Conservation (phyloP, 2,797 vertebrate genomes). For the Macropodus opercularis region DNA sequence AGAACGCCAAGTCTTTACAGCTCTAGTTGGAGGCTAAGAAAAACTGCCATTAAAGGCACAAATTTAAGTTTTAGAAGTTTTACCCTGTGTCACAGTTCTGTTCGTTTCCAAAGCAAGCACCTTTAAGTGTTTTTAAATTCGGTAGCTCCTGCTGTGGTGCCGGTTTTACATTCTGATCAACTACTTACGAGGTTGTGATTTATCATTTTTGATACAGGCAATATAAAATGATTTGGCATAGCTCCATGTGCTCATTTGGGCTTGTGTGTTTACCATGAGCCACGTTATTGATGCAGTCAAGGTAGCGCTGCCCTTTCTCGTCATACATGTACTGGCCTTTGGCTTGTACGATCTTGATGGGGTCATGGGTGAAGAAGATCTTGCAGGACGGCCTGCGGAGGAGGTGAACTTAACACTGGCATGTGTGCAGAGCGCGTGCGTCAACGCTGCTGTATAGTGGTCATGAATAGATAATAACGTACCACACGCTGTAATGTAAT, state of each 20-base stretch:
- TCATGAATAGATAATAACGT: background rate
- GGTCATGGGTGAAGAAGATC: conserved; percentile 94
- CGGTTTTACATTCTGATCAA: background rate
- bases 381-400: conserved; percentile 91
- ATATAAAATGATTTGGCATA: too few species aligned
- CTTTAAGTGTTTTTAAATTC: background rate
- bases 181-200: too few species aligned
- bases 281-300: conserved; percentile 99
- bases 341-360: conserved; percentile 92
- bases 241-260: too few species aligned
- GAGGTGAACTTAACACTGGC: background rate
- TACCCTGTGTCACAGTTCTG: background rate
- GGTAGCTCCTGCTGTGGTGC: too few species aligned
- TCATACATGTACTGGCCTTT: conserved; percentile 96
- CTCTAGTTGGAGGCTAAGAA: conserved; percentile 18
- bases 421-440: background rate
- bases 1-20: too few species aligned
- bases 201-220: too few species aligned
- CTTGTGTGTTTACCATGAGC: conserved; percentile 89
- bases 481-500: too few species aligned
- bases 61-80: too few species aligned
- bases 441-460: background rate
- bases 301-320: conserved; percentile 87
- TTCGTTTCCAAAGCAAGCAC: background rate
- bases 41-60: too few species aligned